Evolutionary conservation across 2,888 invertebrate species (phyloP), one percentile per base, ranked within the genome.

Genomic region (Petrolisthes manimaculis): DNA sequence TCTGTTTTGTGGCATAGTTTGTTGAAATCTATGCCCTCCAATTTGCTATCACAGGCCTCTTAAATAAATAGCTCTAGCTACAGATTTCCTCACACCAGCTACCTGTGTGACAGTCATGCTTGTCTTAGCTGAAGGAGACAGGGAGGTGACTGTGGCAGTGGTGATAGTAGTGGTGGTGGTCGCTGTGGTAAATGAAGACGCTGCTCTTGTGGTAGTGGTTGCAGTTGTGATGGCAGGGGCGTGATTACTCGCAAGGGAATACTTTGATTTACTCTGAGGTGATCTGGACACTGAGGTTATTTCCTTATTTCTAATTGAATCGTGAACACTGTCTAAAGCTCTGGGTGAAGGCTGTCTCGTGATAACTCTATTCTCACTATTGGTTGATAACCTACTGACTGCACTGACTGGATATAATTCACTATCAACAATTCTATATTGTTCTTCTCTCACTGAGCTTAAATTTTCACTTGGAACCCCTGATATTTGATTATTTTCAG

Each of bases 81-180:
- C 61, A 61, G 18, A 18, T 61, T 61, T 61, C 61, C 18, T 61
- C 12, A 18, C 61, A 61, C 61, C 18, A 61, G 18, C 86, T 86
- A 86, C 86, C 86, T 86, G 81, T 77, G 86, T 86, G 82, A 86
- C 82, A 75, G 83, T 86, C 86, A 86, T 86, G 82, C 81, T 86
- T 77, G 86, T 61, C 74, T 86, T 86, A 86, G 71, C 74, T 55
- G 86, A 82, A 24, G 82, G 81, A 54, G 86, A 86, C n/a, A 86
- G 75, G n/a, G 83, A 75, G 51, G 86, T 81, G 54, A 86, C 86
- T 24, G 86, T 86, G n/a, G 81, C 56, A 21, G 86, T 74, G 51
- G 81, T 61, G n/a, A 56, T 81, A 21, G 86, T 71, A 56, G 80
- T 74, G 21, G 55, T 82, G 69, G 86, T 86, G 9, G 86, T 86